Evolutionary conservation across 2,113 vertebrate genomes (phyloP).

Genomic region (Mesitornis unicolor): DNA sequence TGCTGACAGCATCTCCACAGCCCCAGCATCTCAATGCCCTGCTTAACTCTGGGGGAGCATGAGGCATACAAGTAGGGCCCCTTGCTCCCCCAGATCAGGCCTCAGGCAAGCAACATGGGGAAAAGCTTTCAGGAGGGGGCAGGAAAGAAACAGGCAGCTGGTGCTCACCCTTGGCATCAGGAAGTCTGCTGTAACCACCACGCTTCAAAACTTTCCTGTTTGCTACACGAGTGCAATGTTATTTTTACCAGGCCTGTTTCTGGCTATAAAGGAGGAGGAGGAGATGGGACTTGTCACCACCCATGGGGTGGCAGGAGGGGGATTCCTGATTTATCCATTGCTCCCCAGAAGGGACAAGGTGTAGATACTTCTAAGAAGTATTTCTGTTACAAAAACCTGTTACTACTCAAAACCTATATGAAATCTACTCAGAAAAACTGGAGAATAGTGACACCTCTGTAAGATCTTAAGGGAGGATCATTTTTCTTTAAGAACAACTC

Average conservation of each 20-base stretch:
- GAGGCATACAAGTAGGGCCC: fast-evolving
- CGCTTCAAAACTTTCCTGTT: not conserved
- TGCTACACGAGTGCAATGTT: not conserved
- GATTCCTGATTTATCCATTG: not conserved
- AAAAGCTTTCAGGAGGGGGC: not conserved
- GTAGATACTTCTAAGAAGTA: not conserved
- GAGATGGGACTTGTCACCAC: not conserved
- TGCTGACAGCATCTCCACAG: not conserved
- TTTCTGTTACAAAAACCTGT: not conserved
- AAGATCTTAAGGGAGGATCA: not conserved
- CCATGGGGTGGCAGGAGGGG: not conserved
- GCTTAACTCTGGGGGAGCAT: not conserved
- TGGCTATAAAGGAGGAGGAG: not conserved
- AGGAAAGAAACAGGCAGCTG: not conserved
- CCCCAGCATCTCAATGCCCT: not conserved
- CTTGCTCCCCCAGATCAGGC: not conserved
- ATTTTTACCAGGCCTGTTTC: not conserved
- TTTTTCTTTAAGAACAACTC: not conserved
- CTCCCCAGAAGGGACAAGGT: not conserved
- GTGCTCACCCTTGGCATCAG: not conserved
- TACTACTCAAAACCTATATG: not conserved
- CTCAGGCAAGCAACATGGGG: not conserved
- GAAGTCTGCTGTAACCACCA: not conserved
- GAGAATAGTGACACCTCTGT: not conserved
- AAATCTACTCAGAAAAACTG: not conserved